Evolutionary conservation across 2,888 invertebrate species (phyloP).

Genomic region (Drosophila stalkeri): DNA sequence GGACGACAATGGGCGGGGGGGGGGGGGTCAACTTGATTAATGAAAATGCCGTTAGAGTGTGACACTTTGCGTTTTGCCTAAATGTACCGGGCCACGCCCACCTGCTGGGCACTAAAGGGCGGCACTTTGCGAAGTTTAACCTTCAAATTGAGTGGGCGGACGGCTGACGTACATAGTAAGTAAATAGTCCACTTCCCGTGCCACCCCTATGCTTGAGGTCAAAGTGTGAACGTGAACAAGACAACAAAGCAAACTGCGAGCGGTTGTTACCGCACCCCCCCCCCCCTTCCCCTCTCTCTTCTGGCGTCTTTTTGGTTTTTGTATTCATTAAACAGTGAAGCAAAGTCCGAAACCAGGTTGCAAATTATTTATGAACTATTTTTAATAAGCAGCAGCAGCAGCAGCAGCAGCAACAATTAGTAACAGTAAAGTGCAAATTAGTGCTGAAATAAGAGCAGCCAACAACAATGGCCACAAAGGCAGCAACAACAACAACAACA

Average conservation of each 20-base stretch:
- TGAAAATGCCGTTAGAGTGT: slow-evolving; percentile 78
- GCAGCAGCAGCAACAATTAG: slow-evolving; percentile 9
- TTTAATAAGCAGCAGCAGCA: slow-evolving; percentile 37
- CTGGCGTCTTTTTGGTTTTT: slow-evolving; percentile 16
- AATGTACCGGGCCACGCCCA: slow-evolving; percentile 65
- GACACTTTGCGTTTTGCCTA: slow-evolving; percentile 73
- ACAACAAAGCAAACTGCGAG: slow-evolving; percentile 46
- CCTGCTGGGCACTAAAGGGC: slow-evolving; percentile 29
- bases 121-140: slow-evolving; percentile 28
- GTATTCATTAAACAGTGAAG: slow-evolving; percentile 45
- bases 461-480: not conserved
- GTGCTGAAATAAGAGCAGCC: slow-evolving; percentile 16
- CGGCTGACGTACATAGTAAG: slow-evolving; percentile 17
- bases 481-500: slow-evolving; percentile 3
- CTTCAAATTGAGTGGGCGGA: slow-evolving; percentile 55
- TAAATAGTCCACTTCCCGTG: not conserved
- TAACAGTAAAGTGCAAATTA: slow-evolving; percentile 19
- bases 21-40: slow-evolving; percentile 63
- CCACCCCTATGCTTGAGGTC: not conserved
- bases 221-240: slow-evolving; percentile 58
- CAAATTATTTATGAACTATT: slow-evolving; percentile 61
- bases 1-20: fast-evolving
- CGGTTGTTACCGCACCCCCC: slow-evolving; percentile 21
- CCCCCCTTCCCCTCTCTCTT: not conserved
- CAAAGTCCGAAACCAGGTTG: slow-evolving; percentile 23